Conservation (phyloP, 2,797 vertebrate genomes). For the Myotis planiceps region DNA sequence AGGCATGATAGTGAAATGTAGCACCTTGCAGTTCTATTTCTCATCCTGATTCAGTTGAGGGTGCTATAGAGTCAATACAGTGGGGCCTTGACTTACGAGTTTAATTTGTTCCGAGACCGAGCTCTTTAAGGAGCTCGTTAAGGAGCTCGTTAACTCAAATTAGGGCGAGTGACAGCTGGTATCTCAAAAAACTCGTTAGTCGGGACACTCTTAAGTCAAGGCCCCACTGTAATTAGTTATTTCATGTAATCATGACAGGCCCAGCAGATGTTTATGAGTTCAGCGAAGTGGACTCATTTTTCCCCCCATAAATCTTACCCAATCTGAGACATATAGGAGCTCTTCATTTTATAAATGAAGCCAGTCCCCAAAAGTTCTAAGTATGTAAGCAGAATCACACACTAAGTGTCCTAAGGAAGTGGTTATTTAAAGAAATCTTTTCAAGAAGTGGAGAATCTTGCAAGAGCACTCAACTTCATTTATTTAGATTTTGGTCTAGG, state of each 20-base stretch:
- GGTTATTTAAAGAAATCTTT: slow-evolving; percentile 24
- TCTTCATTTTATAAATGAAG: slow-evolving; percentile 16
- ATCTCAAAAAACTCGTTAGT: too few relatives aligned
- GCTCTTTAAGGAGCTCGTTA: too few relatives aligned
- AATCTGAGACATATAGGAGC: background rate
- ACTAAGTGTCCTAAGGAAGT: background rate
- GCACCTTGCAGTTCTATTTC: background rate
- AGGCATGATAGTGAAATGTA: slow-evolving; percentile 4
- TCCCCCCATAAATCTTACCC: background rate
- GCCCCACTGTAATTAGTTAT: slow-evolving; percentile 53
- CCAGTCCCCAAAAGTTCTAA: background rate
- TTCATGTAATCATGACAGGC: background rate
- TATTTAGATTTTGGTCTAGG: background rate
- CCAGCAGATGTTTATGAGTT: slow-evolving; percentile 30
- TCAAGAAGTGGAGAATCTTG: background rate
- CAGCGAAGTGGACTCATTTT: background rate
- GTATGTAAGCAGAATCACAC: background rate
- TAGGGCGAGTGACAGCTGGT: too few relatives aligned
- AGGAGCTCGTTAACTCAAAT: too few relatives aligned
- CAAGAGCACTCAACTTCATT: background rate
- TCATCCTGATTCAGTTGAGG: background rate
- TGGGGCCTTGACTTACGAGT: too few relatives aligned
- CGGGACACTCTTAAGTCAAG: too few relatives aligned
- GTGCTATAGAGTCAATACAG: background rate
- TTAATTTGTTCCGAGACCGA: too few relatives aligned